A percentile compares a stretch with the other conserved stretches of the same genome.
phyloP scores from a whole-genome alignment of 2,888 invertebrate species.

The Argynnis bischoffii region DNA sequence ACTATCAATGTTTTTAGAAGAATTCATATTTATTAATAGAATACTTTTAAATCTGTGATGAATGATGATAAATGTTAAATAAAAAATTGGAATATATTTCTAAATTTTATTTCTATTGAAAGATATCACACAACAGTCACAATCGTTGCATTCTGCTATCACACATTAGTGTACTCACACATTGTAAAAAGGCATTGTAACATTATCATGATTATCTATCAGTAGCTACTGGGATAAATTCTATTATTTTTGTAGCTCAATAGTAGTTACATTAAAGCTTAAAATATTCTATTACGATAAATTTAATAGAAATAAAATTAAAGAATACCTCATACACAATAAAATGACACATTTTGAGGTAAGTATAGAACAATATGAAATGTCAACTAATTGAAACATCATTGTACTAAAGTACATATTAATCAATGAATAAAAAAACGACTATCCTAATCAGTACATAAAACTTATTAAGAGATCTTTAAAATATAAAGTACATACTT shows the following conservation, averaged over 20 bases:
- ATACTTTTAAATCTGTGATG: constrained; percentile 6
- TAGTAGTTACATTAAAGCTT: not conserved
- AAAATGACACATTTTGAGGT: too few relatives aligned
- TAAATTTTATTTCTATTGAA: constrained; percentile 14
- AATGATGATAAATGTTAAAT: constrained; percentile 38
- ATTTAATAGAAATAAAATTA: too few relatives aligned
- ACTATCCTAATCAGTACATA: too few relatives aligned
- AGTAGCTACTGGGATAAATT: not conserved
- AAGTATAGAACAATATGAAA: too few relatives aligned
- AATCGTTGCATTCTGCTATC: not conserved
- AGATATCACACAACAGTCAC: constrained; percentile 11
- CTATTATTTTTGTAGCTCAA: not conserved
- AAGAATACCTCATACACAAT: too few relatives aligned
- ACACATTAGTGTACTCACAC: not conserved
- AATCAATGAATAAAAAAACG: too few relatives aligned
- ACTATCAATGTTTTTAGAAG: not conserved
- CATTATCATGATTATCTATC: not conserved
- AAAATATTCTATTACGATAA: too few relatives aligned
- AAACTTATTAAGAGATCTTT: too few relatives aligned
- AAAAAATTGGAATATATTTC: constrained; percentile 1
- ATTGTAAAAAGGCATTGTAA: not conserved
- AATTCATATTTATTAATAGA: not conserved
- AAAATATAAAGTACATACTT: too few relatives aligned
- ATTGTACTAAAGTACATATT: too few relatives aligned
- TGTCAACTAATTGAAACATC: too few relatives aligned